A percentile compares a stretch with the other conserved stretches of the same genome.
Evolutionary conservation across 1,140 invertebrate species (phyloP).

Genomic region (Reticulitermes speratus): DNA sequence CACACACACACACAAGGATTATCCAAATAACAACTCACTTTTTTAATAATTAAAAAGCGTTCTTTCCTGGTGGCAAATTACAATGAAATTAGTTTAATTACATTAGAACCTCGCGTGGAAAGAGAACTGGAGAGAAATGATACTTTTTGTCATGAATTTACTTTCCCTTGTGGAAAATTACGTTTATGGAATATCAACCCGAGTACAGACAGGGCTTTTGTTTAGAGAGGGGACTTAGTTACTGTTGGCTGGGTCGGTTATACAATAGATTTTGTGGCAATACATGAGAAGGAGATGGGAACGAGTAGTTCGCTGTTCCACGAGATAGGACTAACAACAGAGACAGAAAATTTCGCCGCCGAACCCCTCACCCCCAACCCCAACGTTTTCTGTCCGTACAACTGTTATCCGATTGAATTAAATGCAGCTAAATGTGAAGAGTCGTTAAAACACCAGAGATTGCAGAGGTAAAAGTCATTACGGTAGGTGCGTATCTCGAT

Average conservation of each 20-base stretch:
- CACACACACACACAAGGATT: not conserved
- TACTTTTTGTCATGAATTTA: not conserved
- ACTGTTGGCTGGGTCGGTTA: not conserved
- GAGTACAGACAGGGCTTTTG: not conserved
- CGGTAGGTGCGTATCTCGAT: too few relatives aligned
- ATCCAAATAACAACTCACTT: not conserved
- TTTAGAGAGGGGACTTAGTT: not conserved
- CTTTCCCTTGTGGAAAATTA: not conserved
- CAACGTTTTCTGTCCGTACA: not conserved
- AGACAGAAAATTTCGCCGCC: too few relatives aligned
- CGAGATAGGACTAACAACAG: too few relatives aligned
- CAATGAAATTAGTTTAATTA: conserved; percentile 12
- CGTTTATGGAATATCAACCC: not conserved
- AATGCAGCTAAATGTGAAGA: not conserved
- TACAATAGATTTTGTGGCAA: conserved; percentile 1
- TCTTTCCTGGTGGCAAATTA: not conserved
- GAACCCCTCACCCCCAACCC: not conserved
- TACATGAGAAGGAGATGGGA: not conserved
- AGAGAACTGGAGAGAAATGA: not conserved
- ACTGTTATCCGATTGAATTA: not conserved
- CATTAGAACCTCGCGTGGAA: not conserved
- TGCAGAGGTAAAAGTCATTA: too few relatives aligned
- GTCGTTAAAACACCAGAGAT: not conserved
- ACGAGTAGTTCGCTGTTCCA: too few relatives aligned
- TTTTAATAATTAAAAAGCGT: not conserved